Base-by-base conservation (phyloP, 1,140 invertebrate species). In the Drosophila ironensis region DNA sequence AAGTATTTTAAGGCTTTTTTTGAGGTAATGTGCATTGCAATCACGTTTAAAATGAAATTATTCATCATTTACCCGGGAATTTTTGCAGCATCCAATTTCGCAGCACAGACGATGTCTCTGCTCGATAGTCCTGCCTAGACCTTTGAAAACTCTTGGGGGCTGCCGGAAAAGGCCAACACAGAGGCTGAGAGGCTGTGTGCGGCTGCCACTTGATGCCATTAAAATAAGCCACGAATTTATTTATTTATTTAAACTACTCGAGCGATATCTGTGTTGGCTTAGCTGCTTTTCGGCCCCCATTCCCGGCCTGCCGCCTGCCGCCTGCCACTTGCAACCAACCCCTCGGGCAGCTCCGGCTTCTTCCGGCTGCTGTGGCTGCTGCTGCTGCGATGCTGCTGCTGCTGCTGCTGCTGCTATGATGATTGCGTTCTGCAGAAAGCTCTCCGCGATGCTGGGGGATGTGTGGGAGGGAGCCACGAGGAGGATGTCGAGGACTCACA, bases 221-320 rank as follows among this genome's bases (percentile, higher is more conserved):
- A 30, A 60, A 72, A 56, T 54, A 77, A 68, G 51, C 40, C 48
- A 50, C 47, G 51, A 47, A 70, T 80, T 74, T 73, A 56, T 78
- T 72, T 75, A 77, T 76, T 72, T 78, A 70, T 80, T 80, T 59
- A 74, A 70, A 70, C 74, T 70, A 59, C 53, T 80, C 44, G n/a
- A 50, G 52, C 63, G 52, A 64, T 80, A 78, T 80, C 75, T 41
- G 51, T 69, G 51, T 59, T 59, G 53, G 33, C 51, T 72, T 78
- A 56, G 74, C 47, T 52, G 63, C 46, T 8, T 35, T 27, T 14
- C 42, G n/a, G 2, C 17, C 33, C 14, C 4, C 33, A 17, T 9
- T 37, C 7, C 33, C 20, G 5, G 20, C 20, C 20, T 5, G 5
- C 2, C 20, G 2, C 6, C 33, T 17, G 20, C 37, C 56, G 1